Evolutionary conservation across 2,888 invertebrate genomes (phyloP).

Genomic region (Taphrorychus bicolor): DNA sequence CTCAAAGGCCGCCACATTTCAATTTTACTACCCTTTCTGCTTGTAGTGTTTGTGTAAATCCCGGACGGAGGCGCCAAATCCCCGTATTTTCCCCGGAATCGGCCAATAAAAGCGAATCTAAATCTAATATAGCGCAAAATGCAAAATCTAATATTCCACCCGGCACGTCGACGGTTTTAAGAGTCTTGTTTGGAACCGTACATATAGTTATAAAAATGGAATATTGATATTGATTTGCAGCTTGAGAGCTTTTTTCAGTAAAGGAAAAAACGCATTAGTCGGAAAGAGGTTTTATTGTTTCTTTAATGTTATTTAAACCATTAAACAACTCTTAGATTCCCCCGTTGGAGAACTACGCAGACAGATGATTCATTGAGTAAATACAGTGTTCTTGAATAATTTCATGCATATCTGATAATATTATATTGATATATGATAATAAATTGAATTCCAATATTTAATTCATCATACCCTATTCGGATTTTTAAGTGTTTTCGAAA

Average conservation of each 20-base stretch:
- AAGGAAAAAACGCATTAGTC: background rate
- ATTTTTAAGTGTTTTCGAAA: too few species aligned
- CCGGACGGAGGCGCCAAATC: constrained; percentile 25
- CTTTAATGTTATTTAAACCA: too few species aligned
- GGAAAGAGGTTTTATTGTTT: background rate
- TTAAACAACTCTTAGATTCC: too few species aligned
- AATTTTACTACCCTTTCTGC: constrained; percentile 10
- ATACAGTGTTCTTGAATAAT: too few species aligned
- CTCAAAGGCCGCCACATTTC: constrained; percentile 6
- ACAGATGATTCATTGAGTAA: too few species aligned
- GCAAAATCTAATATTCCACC: constrained; percentile 40
- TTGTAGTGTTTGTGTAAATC: constrained; percentile 37
- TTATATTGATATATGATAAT: too few species aligned
- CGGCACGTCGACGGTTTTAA: constrained; percentile 30
- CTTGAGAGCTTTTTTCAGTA: constrained; percentile 21
- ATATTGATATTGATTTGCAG: constrained; percentile 34
- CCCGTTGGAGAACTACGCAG: too few species aligned
- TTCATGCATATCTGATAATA: too few species aligned
- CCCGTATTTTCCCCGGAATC: constrained; percentile 30
- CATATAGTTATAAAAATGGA: constrained; percentile 30
- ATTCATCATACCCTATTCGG: too few species aligned
- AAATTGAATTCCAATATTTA: too few species aligned
- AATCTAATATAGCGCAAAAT: constrained; percentile 38
- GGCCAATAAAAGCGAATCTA: constrained; percentile 38
- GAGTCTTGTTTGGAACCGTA: constrained; percentile 35